Base-by-base conservation (phyloP, 2,113 vertebrate genomes). In the Ancistrus triradiatus region DNA sequence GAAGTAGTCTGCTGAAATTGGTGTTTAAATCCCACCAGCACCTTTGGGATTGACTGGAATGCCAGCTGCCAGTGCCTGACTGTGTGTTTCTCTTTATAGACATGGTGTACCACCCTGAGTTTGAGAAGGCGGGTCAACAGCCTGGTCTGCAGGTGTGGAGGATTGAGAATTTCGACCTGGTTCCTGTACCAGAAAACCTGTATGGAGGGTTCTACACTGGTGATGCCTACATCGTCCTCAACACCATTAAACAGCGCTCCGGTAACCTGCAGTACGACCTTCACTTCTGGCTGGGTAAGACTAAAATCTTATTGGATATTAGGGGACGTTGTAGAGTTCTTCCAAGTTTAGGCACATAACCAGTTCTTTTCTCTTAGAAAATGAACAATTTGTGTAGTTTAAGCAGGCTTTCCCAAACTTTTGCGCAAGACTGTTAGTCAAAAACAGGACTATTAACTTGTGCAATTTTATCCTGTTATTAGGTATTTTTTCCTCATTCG, bases 141-240 rank as follows among this genome's bases (percentile, higher is more conserved):
- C 81, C 92, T 0, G 96, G 96, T 57, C 92, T 99, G 37, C 95
- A 99, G 87, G 89, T 99, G 64, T 99, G 96, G 96, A 90, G 96
- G 37, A 83, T 99, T 1, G 96, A 99, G 83, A 95, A 93, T 70
- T 95, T 98, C 7, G 90, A 99, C 81, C 80, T 98, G 80, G 96
- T 97, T 0, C 87, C 93, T 0, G 95, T 99, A 68, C 96, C 96
- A 0, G 78, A 86, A 73, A 94, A 93, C 58, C 87, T 94, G 2
- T 87, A 95, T 0, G 96, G 96, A 40, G 91, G 92, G 15, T 98
- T 99, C 81, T 99, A 95, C 89, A 90, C 83, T 0, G 95, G 96
- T 0, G 96, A 99, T 2, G 93, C 95, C 22, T 99, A 99, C 13
- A 70, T 99, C 61, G 73, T 98, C 80, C 89, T 99, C 52, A 95